Base-by-base conservation (phyloP, 2,113 vertebrate genomes). In the Crotalus viridis region DNA sequence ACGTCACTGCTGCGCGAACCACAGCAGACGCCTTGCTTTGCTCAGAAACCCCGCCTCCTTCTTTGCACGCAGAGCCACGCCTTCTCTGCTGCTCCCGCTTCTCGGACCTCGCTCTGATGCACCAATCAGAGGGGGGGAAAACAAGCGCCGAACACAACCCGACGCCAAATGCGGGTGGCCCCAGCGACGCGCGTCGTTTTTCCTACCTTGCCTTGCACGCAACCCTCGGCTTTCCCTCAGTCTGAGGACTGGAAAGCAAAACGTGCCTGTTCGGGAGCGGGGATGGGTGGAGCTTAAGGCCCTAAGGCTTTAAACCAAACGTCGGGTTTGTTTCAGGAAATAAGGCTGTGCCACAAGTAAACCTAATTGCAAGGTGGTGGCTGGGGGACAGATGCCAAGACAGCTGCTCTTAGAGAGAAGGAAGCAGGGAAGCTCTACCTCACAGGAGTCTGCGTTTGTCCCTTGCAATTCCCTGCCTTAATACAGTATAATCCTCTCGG, bases 41-140 rank as follows among this genome's bases (percentile, higher is more conserved):
- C 7, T n/a, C 51, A 10, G 5, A 4, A 0, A 0, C 1, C 1
- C 74, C 43, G 1, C 39, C 8, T 28, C 1, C 22, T 85, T 21
- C 28, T 1, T 0, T 0, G 4, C 22, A 0, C 1, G 22, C 93
- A 3, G 0, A 17, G 0, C 1, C 43, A 1, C 26, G 22, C 0
- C 12, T 2, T 2, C 52, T 0, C 10, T 7, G 3, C 7, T 7
- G 33, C 17, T 81, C 33, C 74, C 7, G 74, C 74, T 43, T 43
- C 33, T 81, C 33, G 33, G 33, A 33, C 15, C 15, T 69, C 2
- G n/a, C 69, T 81, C 74, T 43, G 74, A 3, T 10, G 74, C 3
- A 81, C 74, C 74, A 81, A 81, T 81, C 74, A 81, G 74, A 43
- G 17, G 74, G 59, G 59, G 0, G 4, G 0, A 1, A 1, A 10